Evolutionary conservation across 1,140 invertebrate species (phyloP).

Genomic region (Eumeta japonica): DNA sequence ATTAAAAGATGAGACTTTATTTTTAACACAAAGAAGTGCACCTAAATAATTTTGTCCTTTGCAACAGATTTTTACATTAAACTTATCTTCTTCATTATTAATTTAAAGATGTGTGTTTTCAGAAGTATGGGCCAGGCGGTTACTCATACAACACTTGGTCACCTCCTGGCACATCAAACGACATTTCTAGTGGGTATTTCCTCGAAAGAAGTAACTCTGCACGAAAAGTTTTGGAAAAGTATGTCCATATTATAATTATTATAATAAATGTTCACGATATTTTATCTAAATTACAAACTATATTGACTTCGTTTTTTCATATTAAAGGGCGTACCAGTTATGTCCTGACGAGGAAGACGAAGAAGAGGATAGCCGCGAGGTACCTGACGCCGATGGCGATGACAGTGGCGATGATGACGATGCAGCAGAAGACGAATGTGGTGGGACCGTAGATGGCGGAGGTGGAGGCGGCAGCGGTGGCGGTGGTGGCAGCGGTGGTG

Average conservation of each 20-base stretch:
- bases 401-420: conserved; percentile 34
- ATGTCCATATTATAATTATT: conserved; percentile 10
- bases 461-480: conserved; percentile 14
- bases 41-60: no score
- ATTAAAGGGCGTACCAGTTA: conserved; percentile 41
- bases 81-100: no score
- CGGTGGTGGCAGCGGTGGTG: conserved; percentile 11
- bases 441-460: conserved; percentile 17
- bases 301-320: neutral
- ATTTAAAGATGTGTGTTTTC: no score
- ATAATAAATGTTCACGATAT: conserved; percentile 3
- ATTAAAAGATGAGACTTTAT: no score
- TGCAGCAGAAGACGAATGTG: conserved; percentile 14
- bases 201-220: conserved; percentile 92
- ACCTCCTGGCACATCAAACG: conserved; percentile 89
- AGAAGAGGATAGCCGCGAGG: conserved; percentile 35
- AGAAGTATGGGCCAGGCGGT: conserved; percentile 65
- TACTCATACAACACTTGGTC: conserved; percentile 93
- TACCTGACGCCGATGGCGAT: conserved; percentile 22
- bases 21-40: no score
- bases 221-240: conserved; percentile 77
- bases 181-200: conserved; percentile 93
- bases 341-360: conserved; percentile 50
- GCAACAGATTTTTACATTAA: no score
- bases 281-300: conserved; percentile 14